A percentile compares a stretch with the other conserved stretches of the same genome.
Conservation (phyloP, 2,797 vertebrate species). For the Thripadectes ignobilis region DNA sequence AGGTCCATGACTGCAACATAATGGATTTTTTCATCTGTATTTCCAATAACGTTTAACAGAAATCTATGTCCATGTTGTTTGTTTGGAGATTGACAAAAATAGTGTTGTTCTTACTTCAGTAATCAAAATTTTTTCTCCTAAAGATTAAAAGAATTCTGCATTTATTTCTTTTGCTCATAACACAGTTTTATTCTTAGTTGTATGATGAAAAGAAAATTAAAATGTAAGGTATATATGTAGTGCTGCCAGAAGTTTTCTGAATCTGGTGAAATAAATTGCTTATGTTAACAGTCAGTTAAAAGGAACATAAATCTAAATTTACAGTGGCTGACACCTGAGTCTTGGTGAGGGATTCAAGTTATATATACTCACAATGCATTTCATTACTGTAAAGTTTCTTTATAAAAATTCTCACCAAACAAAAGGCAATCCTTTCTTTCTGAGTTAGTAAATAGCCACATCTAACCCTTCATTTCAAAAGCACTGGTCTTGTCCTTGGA, state of each 20-base stretch:
- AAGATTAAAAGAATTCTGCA: not conserved
- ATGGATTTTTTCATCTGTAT: not conserved
- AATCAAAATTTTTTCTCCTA: not conserved
- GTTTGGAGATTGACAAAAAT: not conserved
- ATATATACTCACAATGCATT: not conserved
- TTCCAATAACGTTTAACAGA: conserved; percentile 23
- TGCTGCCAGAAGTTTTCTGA: not conserved
- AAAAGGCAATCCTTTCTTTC: not conserved
- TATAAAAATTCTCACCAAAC: not conserved
- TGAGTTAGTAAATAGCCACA: not conserved
- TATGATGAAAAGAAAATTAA: not conserved
- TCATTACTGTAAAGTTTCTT: not conserved
- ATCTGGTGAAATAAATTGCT: not conserved
- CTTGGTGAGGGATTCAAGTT: conserved; percentile 1
- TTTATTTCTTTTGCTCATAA: not conserved
- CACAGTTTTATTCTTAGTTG: not conserved
- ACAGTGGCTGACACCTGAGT: not conserved
- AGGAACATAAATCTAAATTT: conserved; percentile 48
- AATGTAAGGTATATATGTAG: not conserved
- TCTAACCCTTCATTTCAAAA: not conserved
- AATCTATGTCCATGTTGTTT: not conserved
- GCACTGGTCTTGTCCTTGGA: not conserved
- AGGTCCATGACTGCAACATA: not conserved
- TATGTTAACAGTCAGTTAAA: not conserved
- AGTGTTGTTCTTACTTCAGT: not conserved